Conservation (phyloP, 2,797 vertebrate genomes). For the Sciaenops ocellatus region DNA sequence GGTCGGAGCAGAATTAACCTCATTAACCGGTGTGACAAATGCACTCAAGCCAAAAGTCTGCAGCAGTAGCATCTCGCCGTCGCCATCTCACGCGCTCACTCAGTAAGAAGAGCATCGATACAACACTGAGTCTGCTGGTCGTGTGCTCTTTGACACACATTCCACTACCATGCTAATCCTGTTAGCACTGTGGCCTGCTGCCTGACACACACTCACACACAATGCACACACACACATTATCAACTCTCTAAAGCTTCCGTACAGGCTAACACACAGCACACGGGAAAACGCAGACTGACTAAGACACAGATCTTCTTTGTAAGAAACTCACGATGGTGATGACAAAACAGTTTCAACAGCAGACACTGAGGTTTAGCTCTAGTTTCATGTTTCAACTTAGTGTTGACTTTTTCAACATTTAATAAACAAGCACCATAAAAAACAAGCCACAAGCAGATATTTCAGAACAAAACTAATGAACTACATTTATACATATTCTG, state of each 20-base stretch:
- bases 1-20: slow-evolving; percentile 47
- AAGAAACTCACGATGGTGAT: neutral
- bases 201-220: slow-evolving; percentile 26
- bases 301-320: neutral
- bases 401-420: neutral
- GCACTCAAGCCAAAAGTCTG: slow-evolving; percentile 14
- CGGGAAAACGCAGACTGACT: neutral
- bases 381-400: neutral
- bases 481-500: neutral
- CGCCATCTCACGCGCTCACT: neutral
- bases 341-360: neutral
- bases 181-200: slow-evolving; percentile 56
- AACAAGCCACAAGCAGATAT: neutral
- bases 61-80: neutral
- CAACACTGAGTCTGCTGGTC: slow-evolving; percentile 25
- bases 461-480: neutral
- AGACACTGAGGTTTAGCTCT: neutral
- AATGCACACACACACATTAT: neutral
- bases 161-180: slow-evolving; percentile 68
- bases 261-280: slow-evolving; percentile 5
- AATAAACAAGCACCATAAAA: neutral
- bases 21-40: slow-evolving; percentile 50
- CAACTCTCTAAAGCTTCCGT: slow-evolving; percentile 16
- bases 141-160: slow-evolving; percentile 59
- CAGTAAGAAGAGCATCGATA: neutral